phyloP scores from a whole-genome alignment of 2,888 invertebrate genomes.

The Microdon myrmicae region DNA sequence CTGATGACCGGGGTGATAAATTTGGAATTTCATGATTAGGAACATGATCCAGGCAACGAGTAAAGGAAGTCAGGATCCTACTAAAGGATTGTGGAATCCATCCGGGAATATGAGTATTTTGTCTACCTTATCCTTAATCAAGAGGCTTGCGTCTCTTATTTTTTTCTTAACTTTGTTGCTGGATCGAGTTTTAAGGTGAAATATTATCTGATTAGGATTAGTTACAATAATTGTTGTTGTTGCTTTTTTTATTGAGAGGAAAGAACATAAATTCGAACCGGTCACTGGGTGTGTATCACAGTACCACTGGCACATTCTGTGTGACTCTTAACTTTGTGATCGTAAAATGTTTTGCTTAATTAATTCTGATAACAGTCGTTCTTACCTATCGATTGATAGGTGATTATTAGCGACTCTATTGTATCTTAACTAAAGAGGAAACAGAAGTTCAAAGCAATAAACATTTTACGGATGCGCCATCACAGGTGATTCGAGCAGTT shows the following conservation, averaged over 20 bases:
- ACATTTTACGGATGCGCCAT: conserved; percentile 35
- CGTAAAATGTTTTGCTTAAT: conserved; percentile 48
- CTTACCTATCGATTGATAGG: conserved; percentile 8
- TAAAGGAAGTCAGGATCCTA: conserved; percentile 14
- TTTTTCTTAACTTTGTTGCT: conserved; percentile 28
- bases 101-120: conserved; percentile 7
- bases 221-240: too few species aligned
- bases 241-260: conserved; percentile 21
- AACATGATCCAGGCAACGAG: neutral
- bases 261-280: conserved; percentile 31
- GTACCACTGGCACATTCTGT: conserved; percentile 18
- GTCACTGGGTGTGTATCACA: neutral
- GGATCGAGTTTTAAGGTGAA: conserved; percentile 36
- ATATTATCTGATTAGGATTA: conserved; percentile 38
- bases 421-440: conserved; percentile 12
- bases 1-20: conserved; percentile 46
- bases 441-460: conserved; percentile 41
- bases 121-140: too few species aligned
- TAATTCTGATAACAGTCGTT: conserved; percentile 45
- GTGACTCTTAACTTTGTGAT: conserved; percentile 23
- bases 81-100: conserved; percentile 41
- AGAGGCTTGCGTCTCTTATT: conserved; percentile 49
- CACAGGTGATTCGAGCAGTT: conserved; percentile 7
- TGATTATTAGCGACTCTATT: conserved; percentile 17
- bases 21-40: conserved; percentile 31